phyloP scores from a whole-genome alignment of 1,140 invertebrate genomes.

The Pantala flavescens region DNA sequence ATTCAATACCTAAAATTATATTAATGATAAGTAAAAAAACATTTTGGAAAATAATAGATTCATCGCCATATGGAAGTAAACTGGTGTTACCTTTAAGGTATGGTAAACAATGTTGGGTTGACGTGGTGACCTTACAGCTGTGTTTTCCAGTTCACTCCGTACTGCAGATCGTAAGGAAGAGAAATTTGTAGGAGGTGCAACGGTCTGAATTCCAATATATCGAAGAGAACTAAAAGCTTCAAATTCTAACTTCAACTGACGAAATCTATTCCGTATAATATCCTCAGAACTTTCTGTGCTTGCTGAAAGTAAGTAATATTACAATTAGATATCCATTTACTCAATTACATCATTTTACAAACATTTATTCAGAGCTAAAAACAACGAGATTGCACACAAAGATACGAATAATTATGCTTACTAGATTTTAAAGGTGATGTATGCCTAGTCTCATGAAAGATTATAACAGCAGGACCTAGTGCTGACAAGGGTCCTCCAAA shows the following conservation, averaged over 20 bases:
- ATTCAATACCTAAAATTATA: conserved; percentile 48
- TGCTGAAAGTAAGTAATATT: conserved; percentile 30
- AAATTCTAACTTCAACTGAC: conserved; percentile 47
- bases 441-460: conserved; percentile 73
- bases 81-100: conserved; percentile 46
- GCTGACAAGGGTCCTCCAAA: conserved; percentile 38
- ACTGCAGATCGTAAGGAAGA: conserved; percentile 39
- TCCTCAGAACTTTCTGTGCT: conserved; percentile 52
- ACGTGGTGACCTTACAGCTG: conserved; percentile 53
- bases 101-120: conserved; percentile 53
- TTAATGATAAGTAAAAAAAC: conserved; percentile 15
- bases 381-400: conserved; percentile 32
- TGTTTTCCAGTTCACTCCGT: conserved; percentile 51
- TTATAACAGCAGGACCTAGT: conserved; percentile 60
- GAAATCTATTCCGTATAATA: conserved; percentile 50
- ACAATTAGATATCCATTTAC: no score
- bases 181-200: conserved; percentile 44
- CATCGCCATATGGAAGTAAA: no score
- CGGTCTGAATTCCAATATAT: conserved; percentile 54
- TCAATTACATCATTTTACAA: not conserved
- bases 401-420: conserved; percentile 25
- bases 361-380: not conserved
- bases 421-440: conserved; percentile 42
- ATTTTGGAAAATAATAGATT: no score
- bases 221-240: conserved; percentile 64